These are phyloP conservation scores for Lagopus leucura DNA, from an alignment of 2,113 vertebrate species.

Conservation along the genomic window DNA sequence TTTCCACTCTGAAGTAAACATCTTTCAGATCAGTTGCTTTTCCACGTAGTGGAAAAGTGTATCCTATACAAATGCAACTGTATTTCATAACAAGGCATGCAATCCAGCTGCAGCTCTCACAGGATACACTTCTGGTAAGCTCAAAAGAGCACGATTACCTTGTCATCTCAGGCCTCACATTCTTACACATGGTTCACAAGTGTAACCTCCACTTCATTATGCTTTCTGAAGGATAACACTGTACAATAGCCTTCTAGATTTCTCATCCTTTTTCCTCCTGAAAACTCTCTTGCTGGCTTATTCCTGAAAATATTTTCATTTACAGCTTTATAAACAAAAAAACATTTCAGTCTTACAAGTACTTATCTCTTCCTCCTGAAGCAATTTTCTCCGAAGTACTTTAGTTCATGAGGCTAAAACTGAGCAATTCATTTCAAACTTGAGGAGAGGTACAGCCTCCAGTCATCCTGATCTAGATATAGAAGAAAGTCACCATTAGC, in stretches of 20 bases:
- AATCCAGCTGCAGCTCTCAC: neutral
- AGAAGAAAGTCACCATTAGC: neutral
- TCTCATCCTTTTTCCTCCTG: neutral
- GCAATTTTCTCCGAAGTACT: neutral
- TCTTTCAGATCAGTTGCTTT: neutral
- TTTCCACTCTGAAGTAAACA: neutral
- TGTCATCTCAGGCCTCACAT: neutral
- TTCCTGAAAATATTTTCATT: neutral
- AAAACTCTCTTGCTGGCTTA: neutral
- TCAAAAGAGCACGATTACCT: neutral
- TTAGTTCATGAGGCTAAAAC: neutral
- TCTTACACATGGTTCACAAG: neutral
- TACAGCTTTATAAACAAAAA: neutral
- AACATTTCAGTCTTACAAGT: neutral
- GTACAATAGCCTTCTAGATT: neutral
- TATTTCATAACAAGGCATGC: neutral
- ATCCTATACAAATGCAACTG: neutral
- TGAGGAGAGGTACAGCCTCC: neutral
- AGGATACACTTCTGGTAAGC: neutral
- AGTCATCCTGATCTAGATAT: neutral
- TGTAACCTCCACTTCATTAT: neutral
- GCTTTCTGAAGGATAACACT: neutral
- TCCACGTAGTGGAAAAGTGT: neutral
- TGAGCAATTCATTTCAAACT: neutral
- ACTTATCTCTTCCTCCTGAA: neutral